Conservation (phyloP, 2,113 vertebrate genomes). For the Siniperca chuatsi region DNA sequence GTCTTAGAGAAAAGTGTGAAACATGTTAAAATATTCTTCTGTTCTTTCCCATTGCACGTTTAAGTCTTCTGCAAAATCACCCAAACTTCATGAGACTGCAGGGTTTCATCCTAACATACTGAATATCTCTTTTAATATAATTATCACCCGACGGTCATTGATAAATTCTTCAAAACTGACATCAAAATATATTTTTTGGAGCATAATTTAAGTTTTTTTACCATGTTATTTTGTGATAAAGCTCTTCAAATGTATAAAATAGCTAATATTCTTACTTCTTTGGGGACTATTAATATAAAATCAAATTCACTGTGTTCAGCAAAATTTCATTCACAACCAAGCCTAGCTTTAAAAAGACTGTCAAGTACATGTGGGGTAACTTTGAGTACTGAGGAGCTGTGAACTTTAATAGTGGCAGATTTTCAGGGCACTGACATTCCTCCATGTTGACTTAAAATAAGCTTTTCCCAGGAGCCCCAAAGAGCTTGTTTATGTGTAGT, state of each 20-base stretch:
- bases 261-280: slow-evolving; percentile 9
- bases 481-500: slow-evolving; percentile 67
- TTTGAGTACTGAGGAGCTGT: slow-evolving; percentile 15
- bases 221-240: background rate
- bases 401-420: slow-evolving; percentile 57
- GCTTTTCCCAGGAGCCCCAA: slow-evolving; percentile 69
- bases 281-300: slow-evolving; percentile 6
- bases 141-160: background rate
- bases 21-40: slow-evolving; percentile 39
- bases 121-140: slow-evolving; percentile 4
- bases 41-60: slow-evolving; percentile 75
- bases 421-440: slow-evolving; percentile 68
- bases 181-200: background rate
- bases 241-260: background rate
- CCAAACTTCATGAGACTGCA: background rate
- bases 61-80: slow-evolving; percentile 22
- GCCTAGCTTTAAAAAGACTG: slow-evolving; percentile 7
- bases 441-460: slow-evolving; percentile 76
- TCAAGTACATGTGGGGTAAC: background rate
- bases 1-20: slow-evolving; percentile 14
- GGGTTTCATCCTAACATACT: slow-evolving; percentile 4
- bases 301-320: slow-evolving; percentile 2
- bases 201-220: background rate
- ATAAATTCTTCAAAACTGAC: background rate
- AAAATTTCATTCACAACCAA: slow-evolving; percentile 11